These are phyloP conservation scores for Tragelaphus imberbis DNA, from an alignment of 2,113 vertebrate species.

Conservation along the genomic window DNA sequence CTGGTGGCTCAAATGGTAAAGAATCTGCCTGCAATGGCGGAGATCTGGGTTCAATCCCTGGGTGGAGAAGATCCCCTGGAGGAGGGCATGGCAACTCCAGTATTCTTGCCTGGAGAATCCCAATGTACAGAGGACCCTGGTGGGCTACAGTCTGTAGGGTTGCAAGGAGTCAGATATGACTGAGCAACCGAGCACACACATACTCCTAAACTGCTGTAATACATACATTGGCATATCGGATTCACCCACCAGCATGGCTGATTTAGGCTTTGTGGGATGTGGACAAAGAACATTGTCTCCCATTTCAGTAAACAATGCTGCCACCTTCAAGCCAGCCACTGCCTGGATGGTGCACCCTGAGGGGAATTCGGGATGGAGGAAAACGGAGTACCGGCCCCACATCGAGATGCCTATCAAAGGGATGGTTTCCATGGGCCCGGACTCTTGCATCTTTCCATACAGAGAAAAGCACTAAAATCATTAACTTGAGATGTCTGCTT, in stretches of 20 bases:
- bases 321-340: neutral
- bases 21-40: too few relatives aligned
- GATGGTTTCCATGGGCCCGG: neutral
- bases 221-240: neutral
- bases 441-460: neutral
- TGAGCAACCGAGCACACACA: neutral
- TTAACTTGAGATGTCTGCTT: neutral
- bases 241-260: neutral
- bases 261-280: neutral
- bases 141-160: neutral
- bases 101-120: neutral
- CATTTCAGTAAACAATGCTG: neutral
- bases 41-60: too few relatives aligned
- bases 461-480: neutral
- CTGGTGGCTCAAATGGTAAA: neutral
- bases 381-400: neutral
- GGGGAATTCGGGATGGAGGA: neutral
- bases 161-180: neutral
- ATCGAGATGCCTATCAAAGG: neutral
- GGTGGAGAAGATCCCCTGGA: neutral
- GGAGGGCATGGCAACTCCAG: neutral
- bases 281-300: neutral
- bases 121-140: neutral
- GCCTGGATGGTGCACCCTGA: neutral
- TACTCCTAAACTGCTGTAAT: accelerated